Percentiles rank a stretch among this genome's conserved stretches.
phyloP scores from a whole-genome alignment of 2,113 vertebrate species.

The Rhagologus leucostigma region DNA sequence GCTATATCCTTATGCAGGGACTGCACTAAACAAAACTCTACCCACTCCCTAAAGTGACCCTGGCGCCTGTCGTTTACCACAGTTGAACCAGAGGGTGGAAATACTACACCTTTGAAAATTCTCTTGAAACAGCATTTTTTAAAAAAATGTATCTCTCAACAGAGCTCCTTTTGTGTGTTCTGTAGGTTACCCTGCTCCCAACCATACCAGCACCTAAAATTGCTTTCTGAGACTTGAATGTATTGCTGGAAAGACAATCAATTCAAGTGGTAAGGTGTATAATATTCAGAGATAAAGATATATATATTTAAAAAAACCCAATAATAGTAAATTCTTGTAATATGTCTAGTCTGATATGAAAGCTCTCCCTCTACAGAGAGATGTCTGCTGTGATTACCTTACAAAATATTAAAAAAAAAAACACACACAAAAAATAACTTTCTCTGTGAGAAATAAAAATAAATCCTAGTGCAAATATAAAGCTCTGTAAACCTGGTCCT shows the following conservation, averaged over 20 bases:
- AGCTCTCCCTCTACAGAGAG: slow-evolving; percentile 68
- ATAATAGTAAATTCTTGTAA: slow-evolving; percentile 74
- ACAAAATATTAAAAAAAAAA: slow-evolving; percentile 77
- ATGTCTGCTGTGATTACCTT: slow-evolving; percentile 67
- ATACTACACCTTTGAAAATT: slow-evolving; percentile 64
- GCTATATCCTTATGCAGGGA: neutral
- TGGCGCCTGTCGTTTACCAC: neutral
- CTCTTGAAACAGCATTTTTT: slow-evolving; percentile 14
- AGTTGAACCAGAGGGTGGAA: slow-evolving; percentile 57
- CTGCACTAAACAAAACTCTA: neutral
- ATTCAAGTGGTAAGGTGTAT: slow-evolving; percentile 72
- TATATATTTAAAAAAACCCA: slow-evolving; percentile 62
- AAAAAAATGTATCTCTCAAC: neutral
- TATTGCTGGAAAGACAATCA: slow-evolving; percentile 76
- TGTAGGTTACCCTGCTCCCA: slow-evolving; percentile 70
- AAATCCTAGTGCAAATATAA: slow-evolving; percentile 88
- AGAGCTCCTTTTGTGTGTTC: slow-evolving; percentile 45
- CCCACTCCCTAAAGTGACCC: neutral
- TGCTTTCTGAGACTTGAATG: slow-evolving; percentile 69
- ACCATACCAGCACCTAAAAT: slow-evolving; percentile 73
- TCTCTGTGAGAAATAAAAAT: slow-evolving; percentile 82
- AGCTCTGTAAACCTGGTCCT: slow-evolving; percentile 93
- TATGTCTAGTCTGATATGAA: slow-evolving; percentile 77
- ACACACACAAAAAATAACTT: slow-evolving; percentile 72
- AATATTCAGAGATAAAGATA: slow-evolving; percentile 69